phyloP scores from a whole-genome alignment of 2,113 vertebrate species.

The Mirounga angustirostris region DNA sequence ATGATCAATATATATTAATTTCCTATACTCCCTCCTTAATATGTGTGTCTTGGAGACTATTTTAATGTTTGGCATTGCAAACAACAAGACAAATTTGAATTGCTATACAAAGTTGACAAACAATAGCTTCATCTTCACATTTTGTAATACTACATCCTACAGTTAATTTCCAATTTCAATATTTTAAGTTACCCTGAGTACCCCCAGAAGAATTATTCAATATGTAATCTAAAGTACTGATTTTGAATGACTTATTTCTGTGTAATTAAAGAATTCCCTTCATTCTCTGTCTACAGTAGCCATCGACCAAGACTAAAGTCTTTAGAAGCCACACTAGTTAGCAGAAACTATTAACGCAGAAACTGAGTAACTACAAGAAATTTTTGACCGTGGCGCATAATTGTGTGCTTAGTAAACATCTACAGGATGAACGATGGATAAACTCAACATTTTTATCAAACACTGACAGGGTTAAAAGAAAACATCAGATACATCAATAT shows the following conservation, averaged over 20 bases:
- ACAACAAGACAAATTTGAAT: not conserved
- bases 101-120: not conserved
- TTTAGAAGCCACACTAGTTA: not conserved
- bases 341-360: not conserved
- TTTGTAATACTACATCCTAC: not conserved
- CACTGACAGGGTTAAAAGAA: not conserved
- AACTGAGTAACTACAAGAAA: not conserved
- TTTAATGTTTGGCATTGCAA: not conserved
- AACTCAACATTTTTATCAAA: slow-evolving; percentile 13
- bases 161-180: not conserved
- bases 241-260: not conserved
- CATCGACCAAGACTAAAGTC: not conserved
- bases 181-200: not conserved
- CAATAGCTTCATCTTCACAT: not conserved
- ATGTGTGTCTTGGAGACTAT: not conserved
- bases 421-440: not conserved
- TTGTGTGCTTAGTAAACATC: not conserved
- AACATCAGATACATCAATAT: not conserved
- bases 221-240: slow-evolving; percentile 62
- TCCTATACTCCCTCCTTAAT: not conserved
- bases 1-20: not conserved
- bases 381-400: not conserved
- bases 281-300: not conserved
- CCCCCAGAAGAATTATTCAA: slow-evolving; percentile 19
- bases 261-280: not conserved